Evolutionary conservation across 2,797 vertebrate genomes (phyloP).

Genomic region (Allobates femoralis): DNA sequence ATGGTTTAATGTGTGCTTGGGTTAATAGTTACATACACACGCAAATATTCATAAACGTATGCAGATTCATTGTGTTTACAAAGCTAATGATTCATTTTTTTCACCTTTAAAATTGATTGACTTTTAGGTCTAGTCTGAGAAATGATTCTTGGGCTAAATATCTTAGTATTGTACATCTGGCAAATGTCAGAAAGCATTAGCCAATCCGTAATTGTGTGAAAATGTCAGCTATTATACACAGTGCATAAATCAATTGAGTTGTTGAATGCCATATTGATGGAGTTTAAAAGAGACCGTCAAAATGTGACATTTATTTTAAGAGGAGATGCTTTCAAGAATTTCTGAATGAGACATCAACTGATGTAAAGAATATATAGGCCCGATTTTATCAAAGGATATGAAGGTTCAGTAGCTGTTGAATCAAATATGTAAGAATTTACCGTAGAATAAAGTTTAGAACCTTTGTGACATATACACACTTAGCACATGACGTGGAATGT

Average conservation of each 20-base stretch:
- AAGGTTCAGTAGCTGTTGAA: not conserved
- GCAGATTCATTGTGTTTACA: not conserved
- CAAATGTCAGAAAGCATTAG: constrained; percentile 50
- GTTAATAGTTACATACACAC: not conserved
- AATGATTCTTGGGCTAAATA: constrained; percentile 23
- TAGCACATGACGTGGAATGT: too few relatives aligned
- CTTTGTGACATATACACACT: not conserved
- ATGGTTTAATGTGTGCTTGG: too few relatives aligned
- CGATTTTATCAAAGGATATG: not conserved
- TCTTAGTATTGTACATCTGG: constrained; percentile 41
- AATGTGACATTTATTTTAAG: constrained; percentile 52
- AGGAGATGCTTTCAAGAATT: constrained; percentile 9
- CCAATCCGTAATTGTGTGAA: constrained; percentile 51
- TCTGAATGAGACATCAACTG: constrained; percentile 21
- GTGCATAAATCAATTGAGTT: constrained; percentile 55
- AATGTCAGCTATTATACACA: constrained; percentile 53
- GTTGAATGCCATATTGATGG: constrained; percentile 55
- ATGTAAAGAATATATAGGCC: constrained; percentile 17
- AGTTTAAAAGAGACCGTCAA: constrained; percentile 50
- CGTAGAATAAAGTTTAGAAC: constrained; percentile 2
- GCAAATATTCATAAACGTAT: not conserved
- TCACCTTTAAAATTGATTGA: constrained; percentile 19
- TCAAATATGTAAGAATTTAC: constrained; percentile 8
- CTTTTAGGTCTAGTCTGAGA: constrained; percentile 30
- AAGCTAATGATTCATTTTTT: not conserved